Conservation (phyloP, 2,113 vertebrate species). For the Ursus arctos region DNA sequence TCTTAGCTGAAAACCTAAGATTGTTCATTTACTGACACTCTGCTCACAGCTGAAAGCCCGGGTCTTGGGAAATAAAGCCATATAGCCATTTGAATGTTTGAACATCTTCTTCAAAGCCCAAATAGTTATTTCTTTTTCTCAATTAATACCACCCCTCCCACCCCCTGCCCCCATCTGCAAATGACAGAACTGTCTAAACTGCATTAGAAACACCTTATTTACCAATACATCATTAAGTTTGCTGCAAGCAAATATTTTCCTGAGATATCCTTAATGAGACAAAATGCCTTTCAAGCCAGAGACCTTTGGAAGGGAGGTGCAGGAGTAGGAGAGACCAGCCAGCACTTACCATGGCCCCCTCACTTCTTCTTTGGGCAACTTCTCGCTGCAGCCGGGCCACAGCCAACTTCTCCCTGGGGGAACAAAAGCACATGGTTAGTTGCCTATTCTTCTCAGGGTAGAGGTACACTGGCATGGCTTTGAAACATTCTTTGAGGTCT, state of each 20-base stretch:
- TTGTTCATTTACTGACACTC: not conserved
- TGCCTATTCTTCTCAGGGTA: not conserved
- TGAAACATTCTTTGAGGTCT: conserved; percentile 62
- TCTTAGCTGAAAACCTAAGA: conserved; percentile 64
- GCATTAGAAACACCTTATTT: not conserved
- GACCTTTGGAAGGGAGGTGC: not conserved
- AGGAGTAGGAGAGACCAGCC: not conserved
- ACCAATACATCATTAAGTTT: not conserved
- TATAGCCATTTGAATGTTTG: not conserved
- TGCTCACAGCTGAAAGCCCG: not conserved
- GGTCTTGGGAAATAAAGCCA: conserved; percentile 11
- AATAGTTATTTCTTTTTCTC: not conserved
- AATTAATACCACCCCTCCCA: not conserved
- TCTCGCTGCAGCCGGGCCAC: conserved; percentile 95
- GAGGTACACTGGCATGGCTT: not conserved
- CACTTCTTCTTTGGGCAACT: conserved; percentile 93
- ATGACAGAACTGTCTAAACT: not conserved
- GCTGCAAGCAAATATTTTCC: conserved; percentile 37
- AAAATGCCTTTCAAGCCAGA: not conserved
- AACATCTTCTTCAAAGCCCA: conserved; percentile 26
- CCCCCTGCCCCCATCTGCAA: not conserved
- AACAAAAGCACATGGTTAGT: conserved; percentile 82
- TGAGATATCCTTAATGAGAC: conserved; percentile 30
- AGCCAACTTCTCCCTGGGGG: conserved; percentile 95
- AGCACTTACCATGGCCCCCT: conserved; percentile 94